phyloP scores from a whole-genome alignment of 2,888 invertebrate genomes.

The Digitonthophagus gazella region DNA sequence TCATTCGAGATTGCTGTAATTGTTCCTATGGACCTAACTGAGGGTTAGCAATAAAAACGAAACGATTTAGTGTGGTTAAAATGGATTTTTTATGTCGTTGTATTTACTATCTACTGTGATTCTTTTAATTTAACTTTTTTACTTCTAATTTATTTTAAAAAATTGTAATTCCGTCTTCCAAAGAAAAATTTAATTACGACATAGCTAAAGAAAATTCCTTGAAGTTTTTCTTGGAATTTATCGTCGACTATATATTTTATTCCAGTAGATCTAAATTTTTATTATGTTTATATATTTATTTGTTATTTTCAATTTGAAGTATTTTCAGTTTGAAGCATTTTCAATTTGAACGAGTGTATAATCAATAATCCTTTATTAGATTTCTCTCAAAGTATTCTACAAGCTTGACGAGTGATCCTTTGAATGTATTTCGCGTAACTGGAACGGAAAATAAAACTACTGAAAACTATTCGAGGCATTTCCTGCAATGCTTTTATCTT shows the following conservation, averaged over 20 bases:
- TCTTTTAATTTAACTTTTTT: background rate
- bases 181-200: background rate
- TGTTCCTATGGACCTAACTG: background rate
- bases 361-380: too few species aligned
- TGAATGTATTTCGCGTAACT: background rate
- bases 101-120: background rate
- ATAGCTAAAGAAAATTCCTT: background rate
- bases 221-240: too few species aligned
- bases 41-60: background rate
- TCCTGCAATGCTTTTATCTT: background rate
- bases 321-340: too few species aligned
- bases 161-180: too few species aligned
- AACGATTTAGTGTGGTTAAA: background rate
- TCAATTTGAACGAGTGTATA: too few species aligned
- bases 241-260: too few species aligned
- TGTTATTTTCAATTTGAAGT: too few species aligned
- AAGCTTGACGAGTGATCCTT: background rate
- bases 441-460: too few species aligned
- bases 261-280: too few species aligned
- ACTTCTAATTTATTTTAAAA: background rate
- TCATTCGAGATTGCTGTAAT: background rate
- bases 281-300: too few species aligned
- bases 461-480: background rate
- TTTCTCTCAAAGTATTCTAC: too few species aligned
- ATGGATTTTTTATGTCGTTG: background rate